These are phyloP conservation scores for Hylaeus anthracinus DNA, from an alignment of 1,140 invertebrate species.

Conservation along the genomic window DNA sequence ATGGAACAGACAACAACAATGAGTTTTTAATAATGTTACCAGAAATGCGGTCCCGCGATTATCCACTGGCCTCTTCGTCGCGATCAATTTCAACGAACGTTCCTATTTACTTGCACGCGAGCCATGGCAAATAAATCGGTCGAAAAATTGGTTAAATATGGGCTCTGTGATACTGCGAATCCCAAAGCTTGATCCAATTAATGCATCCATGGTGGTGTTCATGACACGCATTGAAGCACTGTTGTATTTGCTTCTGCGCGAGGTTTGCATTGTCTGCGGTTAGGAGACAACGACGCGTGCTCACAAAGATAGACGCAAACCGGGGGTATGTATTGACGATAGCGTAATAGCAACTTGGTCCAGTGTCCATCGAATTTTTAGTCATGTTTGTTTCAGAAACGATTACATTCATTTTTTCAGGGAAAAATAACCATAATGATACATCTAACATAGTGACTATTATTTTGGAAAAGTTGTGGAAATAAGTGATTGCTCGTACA, in stretches of 20 bases:
- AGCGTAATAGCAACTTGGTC: no score
- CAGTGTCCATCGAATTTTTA: background rate
- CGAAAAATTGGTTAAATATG: conserved; percentile 1
- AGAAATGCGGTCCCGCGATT: background rate
- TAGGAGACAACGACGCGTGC: background rate
- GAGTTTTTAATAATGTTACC: background rate
- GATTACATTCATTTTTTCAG: no score
- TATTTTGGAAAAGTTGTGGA: no score
- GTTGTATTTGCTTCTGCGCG: background rate
- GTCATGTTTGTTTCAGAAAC: background rate
- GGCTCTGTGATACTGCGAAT: conserved; percentile 3
- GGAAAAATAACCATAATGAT: no score
- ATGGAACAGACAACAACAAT: background rate
- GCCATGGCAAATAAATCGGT: conserved; percentile 12
- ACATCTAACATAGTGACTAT: no score
- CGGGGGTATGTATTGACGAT: no score
- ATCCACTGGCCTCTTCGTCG: background rate
- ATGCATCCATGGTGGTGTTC: background rate
- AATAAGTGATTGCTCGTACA: no score
- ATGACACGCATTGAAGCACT: background rate
- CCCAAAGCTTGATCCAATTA: conserved; percentile 27
- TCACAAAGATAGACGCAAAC: no score
- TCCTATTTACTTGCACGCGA: no score
- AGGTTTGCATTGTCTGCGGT: background rate
- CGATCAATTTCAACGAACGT: no score